Evolutionary conservation across 2,113 vertebrate species (phyloP).

Genomic region (Cyanoliseus patagonus): DNA sequence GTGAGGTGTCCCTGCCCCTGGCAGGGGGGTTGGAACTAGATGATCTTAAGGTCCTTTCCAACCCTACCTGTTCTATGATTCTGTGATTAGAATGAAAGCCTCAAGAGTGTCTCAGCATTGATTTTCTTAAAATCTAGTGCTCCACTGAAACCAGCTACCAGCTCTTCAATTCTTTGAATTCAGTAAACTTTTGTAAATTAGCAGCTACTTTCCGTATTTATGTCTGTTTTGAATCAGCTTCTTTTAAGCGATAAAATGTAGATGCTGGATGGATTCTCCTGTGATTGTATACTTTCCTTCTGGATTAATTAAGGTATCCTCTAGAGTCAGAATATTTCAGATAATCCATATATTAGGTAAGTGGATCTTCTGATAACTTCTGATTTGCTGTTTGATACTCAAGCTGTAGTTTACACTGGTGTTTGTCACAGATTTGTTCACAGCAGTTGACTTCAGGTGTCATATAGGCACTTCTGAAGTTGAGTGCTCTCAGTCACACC

Average conservation of each 20-base stretch:
- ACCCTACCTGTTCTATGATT: too few relatives aligned
- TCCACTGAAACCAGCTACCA: neutral
- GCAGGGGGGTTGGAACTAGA: too few relatives aligned
- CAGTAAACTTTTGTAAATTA: neutral
- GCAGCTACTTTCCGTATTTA: neutral
- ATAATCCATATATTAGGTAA: neutral
- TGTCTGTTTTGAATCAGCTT: neutral
- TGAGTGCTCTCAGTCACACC: neutral
- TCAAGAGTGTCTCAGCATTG: neutral
- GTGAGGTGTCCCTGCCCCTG: too few relatives aligned
- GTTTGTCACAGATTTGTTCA: neutral
- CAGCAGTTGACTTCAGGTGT: neutral
- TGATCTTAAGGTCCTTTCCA: too few relatives aligned
- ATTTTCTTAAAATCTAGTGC: neutral
- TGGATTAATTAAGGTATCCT: neutral
- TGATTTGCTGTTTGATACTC: neutral
- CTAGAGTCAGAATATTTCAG: neutral
- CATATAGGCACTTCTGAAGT: neutral
- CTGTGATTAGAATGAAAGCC: neutral
- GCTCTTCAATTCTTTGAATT: neutral
- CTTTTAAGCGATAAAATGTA: neutral
- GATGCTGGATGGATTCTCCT: neutral
- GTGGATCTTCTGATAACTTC: neutral
- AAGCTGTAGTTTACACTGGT: neutral
- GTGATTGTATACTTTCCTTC: neutral